phyloP scores from a whole-genome alignment of 2,888 invertebrate genomes.

The Melieria picta region DNA sequence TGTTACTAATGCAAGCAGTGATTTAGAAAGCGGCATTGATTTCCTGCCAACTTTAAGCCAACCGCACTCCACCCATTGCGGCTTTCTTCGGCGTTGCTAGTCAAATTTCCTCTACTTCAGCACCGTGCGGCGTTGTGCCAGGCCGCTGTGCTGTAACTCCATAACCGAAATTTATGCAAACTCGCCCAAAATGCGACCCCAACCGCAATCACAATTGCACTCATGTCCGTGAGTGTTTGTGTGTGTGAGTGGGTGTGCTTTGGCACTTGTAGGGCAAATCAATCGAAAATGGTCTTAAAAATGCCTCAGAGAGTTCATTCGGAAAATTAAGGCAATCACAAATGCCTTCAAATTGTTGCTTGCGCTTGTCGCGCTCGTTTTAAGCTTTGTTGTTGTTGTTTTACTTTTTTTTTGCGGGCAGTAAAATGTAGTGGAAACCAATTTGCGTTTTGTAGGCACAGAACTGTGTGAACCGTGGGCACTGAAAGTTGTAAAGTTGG shows the following conservation, averaged over 20 bases:
- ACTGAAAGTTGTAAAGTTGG: too few relatives aligned
- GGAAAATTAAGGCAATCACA: constrained; percentile 40
- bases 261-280: constrained; percentile 7
- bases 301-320: constrained; percentile 33
- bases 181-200: too few relatives aligned
- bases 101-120: constrained; percentile 4
- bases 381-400: too few relatives aligned
- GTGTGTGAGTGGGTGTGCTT: neutral
- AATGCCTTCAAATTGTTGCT: neutral
- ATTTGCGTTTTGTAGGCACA: too few relatives aligned
- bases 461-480: too few relatives aligned
- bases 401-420: too few relatives aligned
- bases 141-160: too few relatives aligned
- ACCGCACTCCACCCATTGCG: neutral
- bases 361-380: too few relatives aligned
- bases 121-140: constrained; percentile 15
- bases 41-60: constrained; percentile 4
- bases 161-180: too few relatives aligned
- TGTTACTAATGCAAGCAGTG: constrained; percentile 46
- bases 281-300: constrained; percentile 22
- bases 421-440: too few relatives aligned
- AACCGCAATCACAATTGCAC: neutral
- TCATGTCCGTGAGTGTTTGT: neutral
- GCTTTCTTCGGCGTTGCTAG: neutral
- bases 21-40: constrained; percentile 43